Evolutionary conservation across 1,140 invertebrate species (phyloP), one percentile per base, ranked within the genome.

Genomic region (Aphelenchoides besseyi): DNA sequence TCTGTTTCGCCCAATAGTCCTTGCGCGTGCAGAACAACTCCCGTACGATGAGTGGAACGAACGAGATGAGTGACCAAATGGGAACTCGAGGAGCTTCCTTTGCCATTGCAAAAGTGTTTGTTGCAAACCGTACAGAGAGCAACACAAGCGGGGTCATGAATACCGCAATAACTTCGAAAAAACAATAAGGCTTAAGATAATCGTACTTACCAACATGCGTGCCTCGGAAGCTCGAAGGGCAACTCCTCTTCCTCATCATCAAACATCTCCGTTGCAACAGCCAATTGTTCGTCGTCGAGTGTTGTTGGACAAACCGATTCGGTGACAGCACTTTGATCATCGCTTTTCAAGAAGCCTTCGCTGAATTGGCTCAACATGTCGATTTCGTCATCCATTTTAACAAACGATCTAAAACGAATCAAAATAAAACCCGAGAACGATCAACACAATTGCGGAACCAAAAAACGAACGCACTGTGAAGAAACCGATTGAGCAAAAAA

Each of bases 41-140:
- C 96, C n/a, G n/a, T n/a, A 87, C 98, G 98, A 82, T 98, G 95
- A 84, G 97, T 97, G 23, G 95, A 94, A 77, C 96, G 87, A 23
- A 99, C 96, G 78, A 99, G 87, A 87, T 99, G 97, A 86, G 97
- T 97, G 72, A 99, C 93, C 73, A 99, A 97, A 81, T 99, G 97
- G 61, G 95, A 97, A 2, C 95, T 96, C 16, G 94, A 95, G 2
- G 95, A 98, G 84, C 94, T 96, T 2, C 96, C 96, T 75, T 95
- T 89, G 3, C 95, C 95, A 89, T 99, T 99, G 85, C 97, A 99
- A 85, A 99, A 98, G 97, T 97, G 99, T 85, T 97, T 97, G 79
- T 95, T 95, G 84, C 96, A 98, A 48, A 93, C 89, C 85, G 97
- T 97, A 85, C 97, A 99, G 90, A 94, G 93, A 26, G 98, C 94